phyloP scores from a whole-genome alignment of 2,888 invertebrate species.

The Phlogophora meticulosa region DNA sequence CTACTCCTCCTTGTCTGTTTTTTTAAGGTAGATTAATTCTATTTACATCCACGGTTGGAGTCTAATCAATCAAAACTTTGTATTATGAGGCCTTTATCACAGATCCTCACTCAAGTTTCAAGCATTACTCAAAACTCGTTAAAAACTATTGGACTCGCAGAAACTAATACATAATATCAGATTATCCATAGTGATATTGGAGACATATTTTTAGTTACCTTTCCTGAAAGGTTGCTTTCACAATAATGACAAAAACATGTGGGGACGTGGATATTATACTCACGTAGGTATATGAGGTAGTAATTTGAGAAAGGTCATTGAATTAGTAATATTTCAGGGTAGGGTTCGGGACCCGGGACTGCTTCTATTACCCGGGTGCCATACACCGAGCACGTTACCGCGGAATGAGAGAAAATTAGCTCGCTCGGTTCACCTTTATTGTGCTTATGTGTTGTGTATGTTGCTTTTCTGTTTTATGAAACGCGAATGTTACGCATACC shows the following conservation, averaged over 20 bases:
- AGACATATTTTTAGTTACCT: neutral
- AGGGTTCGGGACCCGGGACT: constrained; percentile 49
- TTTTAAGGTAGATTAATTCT: neutral
- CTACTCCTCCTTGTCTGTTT: neutral
- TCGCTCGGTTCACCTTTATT: constrained; percentile 21
- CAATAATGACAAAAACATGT: constrained; percentile 14
- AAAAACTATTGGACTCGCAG: too few relatives aligned
- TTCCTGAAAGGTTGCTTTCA: constrained; percentile 12
- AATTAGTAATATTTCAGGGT: constrained; percentile 59
- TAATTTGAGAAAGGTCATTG: constrained; percentile 60
- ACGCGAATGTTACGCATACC: neutral
- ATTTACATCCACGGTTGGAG: neutral
- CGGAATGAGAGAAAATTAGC: constrained; percentile 37
- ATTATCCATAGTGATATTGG: neutral
- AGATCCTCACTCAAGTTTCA: too few relatives aligned
- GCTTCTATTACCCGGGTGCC: constrained; percentile 41
- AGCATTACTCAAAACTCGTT: too few relatives aligned
- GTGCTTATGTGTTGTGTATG: constrained; percentile 8
- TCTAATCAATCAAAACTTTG: neutral
- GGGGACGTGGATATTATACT: constrained; percentile 14
- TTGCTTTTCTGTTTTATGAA: constrained; percentile 30
- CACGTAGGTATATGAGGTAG: constrained; percentile 21
- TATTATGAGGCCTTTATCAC: neutral
- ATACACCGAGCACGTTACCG: constrained; percentile 14
- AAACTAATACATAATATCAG: too few relatives aligned